Conservation (phyloP, 2,888 invertebrate genomes). For the Dasypogon diadema region DNA sequence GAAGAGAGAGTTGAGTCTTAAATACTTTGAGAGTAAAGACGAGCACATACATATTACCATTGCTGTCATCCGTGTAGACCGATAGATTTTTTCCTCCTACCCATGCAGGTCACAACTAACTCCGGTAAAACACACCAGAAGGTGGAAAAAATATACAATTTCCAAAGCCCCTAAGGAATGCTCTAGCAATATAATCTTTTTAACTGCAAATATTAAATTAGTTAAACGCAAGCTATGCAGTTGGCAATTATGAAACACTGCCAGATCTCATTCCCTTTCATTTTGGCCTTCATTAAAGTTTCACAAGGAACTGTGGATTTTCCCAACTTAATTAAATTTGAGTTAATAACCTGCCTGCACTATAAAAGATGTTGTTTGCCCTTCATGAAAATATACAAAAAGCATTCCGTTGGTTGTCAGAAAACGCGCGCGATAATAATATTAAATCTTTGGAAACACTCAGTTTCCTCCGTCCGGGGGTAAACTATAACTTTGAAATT, state of each 20-base stretch:
- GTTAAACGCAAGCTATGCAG: not conserved
- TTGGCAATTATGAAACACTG: not conserved
- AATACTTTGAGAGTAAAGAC: no score
- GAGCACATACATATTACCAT: no score
- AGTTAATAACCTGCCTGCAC: not conserved
- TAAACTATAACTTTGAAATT: not conserved
- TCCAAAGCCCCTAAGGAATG: no score
- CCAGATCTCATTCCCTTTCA: not conserved
- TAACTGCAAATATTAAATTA: no score
- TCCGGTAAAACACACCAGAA: no score
- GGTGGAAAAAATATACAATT: no score
- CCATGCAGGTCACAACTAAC: no score
- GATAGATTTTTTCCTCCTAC: no score
- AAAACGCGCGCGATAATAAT: not conserved
- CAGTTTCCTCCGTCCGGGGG: not conserved
- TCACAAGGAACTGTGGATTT: not conserved
- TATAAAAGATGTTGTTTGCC: not conserved
- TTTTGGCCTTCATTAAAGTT: not conserved
- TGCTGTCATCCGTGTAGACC: no score
- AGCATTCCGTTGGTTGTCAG: not conserved
- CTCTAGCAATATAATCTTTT: no score
- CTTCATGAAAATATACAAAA: not conserved
- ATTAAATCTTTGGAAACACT: not conserved
- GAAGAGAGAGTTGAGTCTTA: no score
- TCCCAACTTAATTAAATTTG: slow-evolving; percentile 24